Evolutionary conservation across 2,888 invertebrate species (phyloP), one percentile per base, ranked within the genome.

Genomic region (Phalangium opilio): DNA sequence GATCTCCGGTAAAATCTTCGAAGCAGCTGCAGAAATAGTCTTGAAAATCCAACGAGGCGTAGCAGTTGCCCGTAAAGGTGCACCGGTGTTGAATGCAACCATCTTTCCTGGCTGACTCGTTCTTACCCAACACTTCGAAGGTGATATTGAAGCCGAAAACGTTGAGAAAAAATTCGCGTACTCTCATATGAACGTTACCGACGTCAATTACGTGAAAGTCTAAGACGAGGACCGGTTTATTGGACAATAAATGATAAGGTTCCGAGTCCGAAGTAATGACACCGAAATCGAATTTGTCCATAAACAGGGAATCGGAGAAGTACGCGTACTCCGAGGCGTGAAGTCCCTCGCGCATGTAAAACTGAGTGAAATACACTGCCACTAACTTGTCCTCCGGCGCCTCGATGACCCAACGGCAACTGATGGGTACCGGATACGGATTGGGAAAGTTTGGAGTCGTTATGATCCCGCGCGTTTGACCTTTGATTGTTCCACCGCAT

Each of bases 141-240:
- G 89, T 90, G 59, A 89, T 78, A 69, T 91, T 90, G 70, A 91
- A 89, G 12, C 90, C 90, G 63, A 81, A 87, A 36, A 87, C 84
- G 52, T 86, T 80, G 51, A 89, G 71, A 27, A 89, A 73, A 47
- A 80, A 77, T 61, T 82, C 77, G 53, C 85, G 69, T 0, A 85
- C 86, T 4, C 90, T 72, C 48, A 89, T 70, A 67, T 90, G 86
- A 27, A 83, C 81, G 47, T 66, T 64, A 15, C 59, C 61, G 44
- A 63, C 57, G 20, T 64, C 71, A 57, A 77, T 72, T 59, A 87
- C 72, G 39, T 73, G 70, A 59, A 90, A 76, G 55, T 82, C 81
- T 52, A 90, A 75, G 48, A 85, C 83, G 53, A 89, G 69, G 56
- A 79, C 85, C 45, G 81, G 81, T 43, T 61, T 62, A 58, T 81